A percentile compares a stretch with the other conserved stretches of the same genome.
These are phyloP conservation scores for Synanthedon andrenaeformis DNA, from an alignment of 2,888 invertebrate species.

Conservation along the genomic window DNA sequence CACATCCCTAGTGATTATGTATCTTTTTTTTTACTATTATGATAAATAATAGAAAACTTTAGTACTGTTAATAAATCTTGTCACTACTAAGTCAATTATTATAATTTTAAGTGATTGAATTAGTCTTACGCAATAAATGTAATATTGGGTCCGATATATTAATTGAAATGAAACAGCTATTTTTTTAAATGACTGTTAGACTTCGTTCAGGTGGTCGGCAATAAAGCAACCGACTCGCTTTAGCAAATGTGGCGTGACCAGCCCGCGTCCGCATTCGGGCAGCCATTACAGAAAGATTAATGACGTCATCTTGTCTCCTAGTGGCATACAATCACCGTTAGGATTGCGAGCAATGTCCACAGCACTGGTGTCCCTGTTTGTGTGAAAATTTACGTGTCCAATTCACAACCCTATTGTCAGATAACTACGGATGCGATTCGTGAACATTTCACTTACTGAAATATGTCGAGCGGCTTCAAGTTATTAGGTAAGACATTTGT, in stretches of 20 bases:
- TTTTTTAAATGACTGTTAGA: slow-evolving; percentile 1
- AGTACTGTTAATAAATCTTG: no score
- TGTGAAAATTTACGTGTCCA: slow-evolving; percentile 5
- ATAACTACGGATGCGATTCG: slow-evolving; percentile 1
- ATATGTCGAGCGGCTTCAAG: not conserved
- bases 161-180: not conserved
- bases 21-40: no score
- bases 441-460: not conserved
- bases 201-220: slow-evolving; percentile 13
- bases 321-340: slow-evolving; percentile 31
- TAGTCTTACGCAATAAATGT: no score
- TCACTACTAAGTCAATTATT: no score
- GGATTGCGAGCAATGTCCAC: slow-evolving; percentile 8
- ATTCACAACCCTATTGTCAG: slow-evolving; percentile 3
- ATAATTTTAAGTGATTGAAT: no score
- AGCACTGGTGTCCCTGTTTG: not conserved
- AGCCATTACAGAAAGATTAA: slow-evolving; percentile 56
- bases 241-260: slow-evolving; percentile 49
- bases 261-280: slow-evolving; percentile 30
- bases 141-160: no score
- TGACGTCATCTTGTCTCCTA: slow-evolving; percentile 51
- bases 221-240: slow-evolving; percentile 19
- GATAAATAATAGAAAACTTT: no score
- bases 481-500: not conserved
- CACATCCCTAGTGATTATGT: no score